A percentile compares a stretch with the other conserved stretches of the same genome.
These are phyloP conservation scores for Ligdia adustata DNA, from an alignment of 2,888 invertebrate genomes.

Conservation along the genomic window DNA sequence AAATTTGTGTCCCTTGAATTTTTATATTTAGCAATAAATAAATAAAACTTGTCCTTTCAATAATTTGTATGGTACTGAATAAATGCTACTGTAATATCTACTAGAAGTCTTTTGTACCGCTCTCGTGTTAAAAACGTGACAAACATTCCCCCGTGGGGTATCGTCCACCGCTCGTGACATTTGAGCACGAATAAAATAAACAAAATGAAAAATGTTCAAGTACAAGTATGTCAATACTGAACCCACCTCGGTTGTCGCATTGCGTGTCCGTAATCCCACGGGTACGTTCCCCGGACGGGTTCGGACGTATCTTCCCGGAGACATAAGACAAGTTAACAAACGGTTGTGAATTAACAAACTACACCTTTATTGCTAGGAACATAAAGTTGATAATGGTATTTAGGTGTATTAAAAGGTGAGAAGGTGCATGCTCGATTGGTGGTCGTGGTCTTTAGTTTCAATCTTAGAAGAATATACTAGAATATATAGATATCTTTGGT, in stretches of 20 bases:
- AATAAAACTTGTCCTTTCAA: no score
- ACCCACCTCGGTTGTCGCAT: conserved; percentile 43
- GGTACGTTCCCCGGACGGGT: conserved; percentile 33
- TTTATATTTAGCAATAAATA: no score
- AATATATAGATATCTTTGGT: no score
- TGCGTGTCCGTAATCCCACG: conserved; percentile 50
- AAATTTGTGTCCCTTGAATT: no score
- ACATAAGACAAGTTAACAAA: conserved; percentile 28
- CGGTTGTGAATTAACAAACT: conserved; percentile 13
- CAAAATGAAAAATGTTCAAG: conserved; percentile 15
- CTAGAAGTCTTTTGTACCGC: background rate
- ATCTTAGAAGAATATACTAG: no score
- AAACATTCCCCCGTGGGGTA: conserved; percentile 3
- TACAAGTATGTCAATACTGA: conserved; percentile 16
- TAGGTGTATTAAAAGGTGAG: background rate
- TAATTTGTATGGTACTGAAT: no score
- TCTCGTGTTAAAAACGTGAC: background rate
- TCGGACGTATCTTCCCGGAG: background rate
- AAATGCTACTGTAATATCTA: no score
- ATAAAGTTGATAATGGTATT: conserved; percentile 16
- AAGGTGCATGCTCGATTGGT: background rate
- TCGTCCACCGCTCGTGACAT: background rate
- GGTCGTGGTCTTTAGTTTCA: background rate
- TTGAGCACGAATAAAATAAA: conserved; percentile 5
- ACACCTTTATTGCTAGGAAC: conserved; percentile 3